Evolutionary conservation across 2,797 vertebrate species (phyloP), one percentile per base, ranked within the genome.

Genomic region (Sebastes umbrosus): DNA sequence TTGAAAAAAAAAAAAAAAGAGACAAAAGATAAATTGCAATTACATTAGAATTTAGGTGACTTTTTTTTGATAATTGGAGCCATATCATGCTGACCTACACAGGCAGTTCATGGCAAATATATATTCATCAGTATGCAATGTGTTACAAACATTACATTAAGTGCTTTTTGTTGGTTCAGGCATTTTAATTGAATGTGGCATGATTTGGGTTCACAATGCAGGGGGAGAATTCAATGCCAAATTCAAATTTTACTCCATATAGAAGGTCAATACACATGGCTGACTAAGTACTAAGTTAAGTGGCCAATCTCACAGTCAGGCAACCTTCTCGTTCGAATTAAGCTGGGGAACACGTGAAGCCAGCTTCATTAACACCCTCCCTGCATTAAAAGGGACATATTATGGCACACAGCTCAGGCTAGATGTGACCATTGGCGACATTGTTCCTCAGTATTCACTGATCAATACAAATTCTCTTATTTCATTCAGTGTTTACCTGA

Each of bases 401-500:
- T 83, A 93, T 92, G 92, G 87, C 93, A 92, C 88, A 89, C 84
- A 85, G 82, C 85, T 93, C 82, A 69, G 84, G 85, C 79, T 55
- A 78, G 75, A 83, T 71, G 89, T 85, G 77, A 86, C 90, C 77
- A 86, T 55, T 55, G 82, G 88, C 78, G 31, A 91, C 87, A 69
- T 25, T 75, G 60, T 90, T 88, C 82, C 80, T 86, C 84, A 83
- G 79, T 77, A 80, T 83, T 88, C 67, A 90, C 80, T 84, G 58
- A 88, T 86, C 69, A 76, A 81, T 88, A 92, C 87, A 89, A 83
- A 86, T 46, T 63, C 69, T 84, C 77, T 79, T 79, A 88, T 92
- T 92, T 92, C 66, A 88, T 94, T 94, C 93, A 94, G 91, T 94
- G 91, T 94, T 93, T 84, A 93, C 87, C 90, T 93, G 92, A 95